Evolutionary conservation across 2,888 invertebrate genomes (phyloP).

Genomic region (Melieria crassipennis): DNA sequence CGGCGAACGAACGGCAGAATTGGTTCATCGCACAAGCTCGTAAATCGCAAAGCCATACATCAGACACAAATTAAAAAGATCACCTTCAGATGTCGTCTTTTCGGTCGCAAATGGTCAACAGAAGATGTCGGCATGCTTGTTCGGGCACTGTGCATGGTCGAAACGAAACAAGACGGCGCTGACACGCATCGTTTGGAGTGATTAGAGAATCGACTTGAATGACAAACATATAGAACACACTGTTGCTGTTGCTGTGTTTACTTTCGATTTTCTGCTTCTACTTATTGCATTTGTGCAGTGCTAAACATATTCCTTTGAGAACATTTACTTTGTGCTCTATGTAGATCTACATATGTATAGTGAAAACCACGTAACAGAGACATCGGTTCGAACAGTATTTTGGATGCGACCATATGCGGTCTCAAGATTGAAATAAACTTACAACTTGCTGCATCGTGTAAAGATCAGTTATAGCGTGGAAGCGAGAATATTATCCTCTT

Average conservation of each 20-base stretch:
- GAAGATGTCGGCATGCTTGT: not conserved
- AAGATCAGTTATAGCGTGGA: too few relatives aligned
- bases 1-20: not conserved
- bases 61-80: not conserved
- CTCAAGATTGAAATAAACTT: too few relatives aligned
- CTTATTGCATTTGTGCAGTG: not conserved
- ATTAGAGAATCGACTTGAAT: slow-evolving; percentile 2
- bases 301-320: not conserved
- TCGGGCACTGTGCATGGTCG: not conserved
- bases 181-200: not conserved
- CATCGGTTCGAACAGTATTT: too few relatives aligned
- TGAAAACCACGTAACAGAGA: too few relatives aligned
- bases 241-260: too few relatives aligned
- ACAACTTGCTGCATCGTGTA: too few relatives aligned
- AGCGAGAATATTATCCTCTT: too few relatives aligned
- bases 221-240: not conserved
- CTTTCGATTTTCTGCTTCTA: not conserved
- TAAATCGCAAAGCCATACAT: not conserved
- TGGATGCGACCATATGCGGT: too few relatives aligned
- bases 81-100: not conserved
- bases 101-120: slow-evolving; percentile 3
- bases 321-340: too few relatives aligned
- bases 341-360: too few relatives aligned
- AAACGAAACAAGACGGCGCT: not conserved
- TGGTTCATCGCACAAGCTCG: not conserved